A percentile compares a stretch with the other conserved stretches of the same genome.
Evolutionary conservation across 2,888 invertebrate genomes (phyloP).

Genomic region (Anagyrus pseudococci): DNA sequence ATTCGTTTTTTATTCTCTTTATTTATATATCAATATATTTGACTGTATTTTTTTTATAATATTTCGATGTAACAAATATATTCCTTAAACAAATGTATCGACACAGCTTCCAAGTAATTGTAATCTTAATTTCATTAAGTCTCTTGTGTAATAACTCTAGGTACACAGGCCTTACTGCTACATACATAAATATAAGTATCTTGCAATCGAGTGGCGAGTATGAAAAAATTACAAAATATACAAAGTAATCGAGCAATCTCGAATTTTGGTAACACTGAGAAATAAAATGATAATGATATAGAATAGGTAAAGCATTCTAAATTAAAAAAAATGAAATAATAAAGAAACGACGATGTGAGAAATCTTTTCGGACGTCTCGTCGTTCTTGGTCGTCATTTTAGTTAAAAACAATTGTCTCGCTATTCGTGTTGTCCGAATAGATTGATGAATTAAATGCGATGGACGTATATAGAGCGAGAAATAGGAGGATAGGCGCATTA

Average conservation of each 20-base stretch:
- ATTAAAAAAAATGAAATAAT: conserved; percentile 1
- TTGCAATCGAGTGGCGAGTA: conserved; percentile 29
- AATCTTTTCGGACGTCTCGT: conserved; percentile 26
- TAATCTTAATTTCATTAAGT: conserved; percentile 16
- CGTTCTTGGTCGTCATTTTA: not conserved
- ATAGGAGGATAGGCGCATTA: conserved; percentile 16
- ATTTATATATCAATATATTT: conserved; percentile 31
- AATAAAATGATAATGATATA: conserved; percentile 22
- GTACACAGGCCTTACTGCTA: conserved; percentile 34
- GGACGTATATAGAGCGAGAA: conserved; percentile 2
- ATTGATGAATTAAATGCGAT: conserved; percentile 18
- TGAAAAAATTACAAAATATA: conserved; percentile 37
- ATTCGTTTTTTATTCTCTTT: conserved; percentile 27
- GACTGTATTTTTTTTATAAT: conserved; percentile 3
- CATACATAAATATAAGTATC: conserved; percentile 18
- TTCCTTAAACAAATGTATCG: conserved; percentile 21
- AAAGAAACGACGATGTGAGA: conserved; percentile 3
- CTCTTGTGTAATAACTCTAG: conserved; percentile 13
- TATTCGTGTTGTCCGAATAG: conserved; percentile 26
- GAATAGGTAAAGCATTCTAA: conserved; percentile 26
- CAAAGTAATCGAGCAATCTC: conserved; percentile 32
- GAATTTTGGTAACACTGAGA: conserved; percentile 28
- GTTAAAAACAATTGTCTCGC: conserved; percentile 5
- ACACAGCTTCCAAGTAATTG: conserved; percentile 21
- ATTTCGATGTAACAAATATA: conserved; percentile 37